A percentile compares a stretch with the other conserved stretches of the same genome.
These are phyloP conservation scores for Carlito syrichta DNA, from an alignment of 2,113 vertebrate genomes.

Conservation along the genomic window DNA sequence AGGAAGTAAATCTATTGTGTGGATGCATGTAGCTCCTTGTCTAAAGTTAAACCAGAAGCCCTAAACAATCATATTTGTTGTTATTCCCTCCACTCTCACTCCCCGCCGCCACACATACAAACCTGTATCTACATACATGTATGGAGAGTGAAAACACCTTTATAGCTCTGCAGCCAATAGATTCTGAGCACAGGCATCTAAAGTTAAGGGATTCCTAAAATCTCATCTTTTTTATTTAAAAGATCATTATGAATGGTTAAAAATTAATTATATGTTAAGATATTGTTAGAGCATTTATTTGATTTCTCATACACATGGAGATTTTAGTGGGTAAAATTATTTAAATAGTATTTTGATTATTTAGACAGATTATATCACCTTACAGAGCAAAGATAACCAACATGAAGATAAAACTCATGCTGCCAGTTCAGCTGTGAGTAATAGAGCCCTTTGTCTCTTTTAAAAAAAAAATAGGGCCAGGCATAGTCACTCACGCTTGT, in stretches of 20 bases:
- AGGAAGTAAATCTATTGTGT: background rate
- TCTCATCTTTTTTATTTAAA: background rate
- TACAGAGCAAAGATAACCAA: no score
- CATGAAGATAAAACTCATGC: no score
- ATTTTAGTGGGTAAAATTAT: background rate
- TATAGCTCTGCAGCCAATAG: background rate
- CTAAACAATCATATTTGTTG: background rate
- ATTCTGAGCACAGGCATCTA: background rate
- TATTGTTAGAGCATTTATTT: background rate
- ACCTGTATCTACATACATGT: background rate
- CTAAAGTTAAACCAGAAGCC: background rate
- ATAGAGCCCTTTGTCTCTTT: no score
- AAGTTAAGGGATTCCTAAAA: background rate
- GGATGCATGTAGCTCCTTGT: background rate
- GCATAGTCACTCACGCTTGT: no score
- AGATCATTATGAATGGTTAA: background rate
- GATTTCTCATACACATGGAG: background rate
- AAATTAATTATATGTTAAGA: background rate
- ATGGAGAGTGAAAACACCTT: background rate
- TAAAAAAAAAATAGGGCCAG: no score
- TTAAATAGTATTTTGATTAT: background rate
- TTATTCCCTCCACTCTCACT: background rate
- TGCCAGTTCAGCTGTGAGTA: no score
- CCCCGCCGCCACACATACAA: background rate
- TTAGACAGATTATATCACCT: background rate